These are phyloP conservation scores for Salvelinus fontinalis DNA, from an alignment of 2,113 vertebrate species.

Conservation along the genomic window DNA sequence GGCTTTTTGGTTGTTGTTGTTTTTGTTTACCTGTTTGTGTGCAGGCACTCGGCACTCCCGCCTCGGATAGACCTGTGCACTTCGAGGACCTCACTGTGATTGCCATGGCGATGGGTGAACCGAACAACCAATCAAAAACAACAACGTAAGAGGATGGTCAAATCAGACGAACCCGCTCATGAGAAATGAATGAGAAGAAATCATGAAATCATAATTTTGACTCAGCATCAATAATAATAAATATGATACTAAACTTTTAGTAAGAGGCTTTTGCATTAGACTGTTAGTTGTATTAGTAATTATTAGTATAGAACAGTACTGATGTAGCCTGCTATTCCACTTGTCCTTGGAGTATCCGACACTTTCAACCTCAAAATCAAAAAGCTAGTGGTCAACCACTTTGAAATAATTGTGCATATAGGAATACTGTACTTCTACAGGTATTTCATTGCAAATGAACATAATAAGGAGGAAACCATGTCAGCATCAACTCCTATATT, in stretches of 20 bases:
- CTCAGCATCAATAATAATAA: slow-evolving; percentile 33
- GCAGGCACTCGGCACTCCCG: slow-evolving; percentile 98
- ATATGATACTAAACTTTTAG: slow-evolving; percentile 29
- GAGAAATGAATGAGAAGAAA: slow-evolving; percentile 77
- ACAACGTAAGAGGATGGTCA: slow-evolving; percentile 79
- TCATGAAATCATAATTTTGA: slow-evolving; percentile 58
- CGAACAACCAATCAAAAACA: slow-evolving; percentile 78
- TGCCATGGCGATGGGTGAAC: slow-evolving; percentile 87
- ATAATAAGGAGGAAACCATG: too few relatives aligned
- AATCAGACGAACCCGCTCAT: slow-evolving; percentile 65
- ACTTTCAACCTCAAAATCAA: too few relatives aligned
- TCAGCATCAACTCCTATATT: too few relatives aligned
- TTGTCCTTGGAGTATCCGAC: background rate
- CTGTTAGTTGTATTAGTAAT: slow-evolving; percentile 69
- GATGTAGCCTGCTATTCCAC: background rate
- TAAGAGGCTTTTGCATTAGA: slow-evolving; percentile 27
- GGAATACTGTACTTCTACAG: too few relatives aligned
- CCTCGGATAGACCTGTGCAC: slow-evolving; percentile 97
- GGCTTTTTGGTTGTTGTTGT: slow-evolving; percentile 28
- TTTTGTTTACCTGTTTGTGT: slow-evolving; percentile 94
- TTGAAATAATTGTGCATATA: too few relatives aligned
- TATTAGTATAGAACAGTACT: slow-evolving; percentile 28
- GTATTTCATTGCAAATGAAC: too few relatives aligned
- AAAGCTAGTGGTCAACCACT: too few relatives aligned
- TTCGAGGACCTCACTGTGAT: slow-evolving; percentile 97